These are phyloP conservation scores for Temnothorax curvispinosus DNA, from an alignment of 1,140 invertebrate genomes.

Conservation along the genomic window DNA sequence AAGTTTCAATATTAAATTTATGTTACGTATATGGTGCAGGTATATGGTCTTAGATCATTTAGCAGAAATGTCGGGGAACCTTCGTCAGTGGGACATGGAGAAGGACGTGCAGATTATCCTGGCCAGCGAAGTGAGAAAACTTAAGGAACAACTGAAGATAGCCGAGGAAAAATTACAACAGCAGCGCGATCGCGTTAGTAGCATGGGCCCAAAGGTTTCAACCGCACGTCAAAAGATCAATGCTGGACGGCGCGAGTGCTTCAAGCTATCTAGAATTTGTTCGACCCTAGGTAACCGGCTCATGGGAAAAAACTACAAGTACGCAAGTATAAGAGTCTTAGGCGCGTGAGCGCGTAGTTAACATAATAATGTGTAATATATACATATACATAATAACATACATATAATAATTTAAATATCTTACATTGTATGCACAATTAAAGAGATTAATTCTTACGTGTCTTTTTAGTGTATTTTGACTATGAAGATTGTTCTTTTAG, in stretches of 20 bases:
- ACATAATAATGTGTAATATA: background rate
- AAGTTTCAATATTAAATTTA: conserved; percentile 17
- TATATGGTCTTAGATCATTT: conserved; percentile 80
- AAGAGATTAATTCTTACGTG: background rate
- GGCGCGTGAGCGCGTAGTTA: conserved; percentile 71
- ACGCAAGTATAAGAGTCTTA: conserved; percentile 81
- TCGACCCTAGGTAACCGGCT: conserved; percentile 79
- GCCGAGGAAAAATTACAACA: conserved; percentile 79
- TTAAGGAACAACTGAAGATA: conserved; percentile 76
- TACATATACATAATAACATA: too few relatives aligned
- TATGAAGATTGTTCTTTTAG: conserved; percentile 71
- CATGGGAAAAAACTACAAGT: conserved; percentile 82
- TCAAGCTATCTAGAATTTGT: conserved; percentile 80
- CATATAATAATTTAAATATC: conserved; percentile 38
- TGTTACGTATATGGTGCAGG: conserved; percentile 66
- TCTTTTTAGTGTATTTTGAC: conserved; percentile 7
- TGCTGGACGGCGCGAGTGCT: conserved; percentile 78
- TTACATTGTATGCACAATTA: conserved; percentile 25
- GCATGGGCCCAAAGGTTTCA: conserved; percentile 78
- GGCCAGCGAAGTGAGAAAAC: conserved; percentile 76
- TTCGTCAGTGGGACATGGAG: conserved; percentile 81
- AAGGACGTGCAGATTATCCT: conserved; percentile 77
- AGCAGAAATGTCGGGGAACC: conserved; percentile 78
- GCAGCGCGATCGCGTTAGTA: conserved; percentile 77
- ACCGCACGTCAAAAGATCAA: conserved; percentile 79